Evolutionary conservation across 2,797 vertebrate genomes (phyloP).

Genomic region (Choloepus didactylus): DNA sequence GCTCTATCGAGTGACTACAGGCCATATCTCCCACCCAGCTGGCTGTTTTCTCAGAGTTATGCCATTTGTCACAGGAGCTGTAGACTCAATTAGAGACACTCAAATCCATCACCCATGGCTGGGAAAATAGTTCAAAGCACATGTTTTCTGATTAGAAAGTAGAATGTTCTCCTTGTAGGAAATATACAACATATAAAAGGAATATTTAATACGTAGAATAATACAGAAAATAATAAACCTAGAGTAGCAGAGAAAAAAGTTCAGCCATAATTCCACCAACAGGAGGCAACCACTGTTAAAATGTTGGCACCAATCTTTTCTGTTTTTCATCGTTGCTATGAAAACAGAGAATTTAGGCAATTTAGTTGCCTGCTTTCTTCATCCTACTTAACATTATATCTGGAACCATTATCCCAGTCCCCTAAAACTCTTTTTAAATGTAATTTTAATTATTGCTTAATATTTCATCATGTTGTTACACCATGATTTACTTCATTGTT

Average conservation of each 20-base stretch:
- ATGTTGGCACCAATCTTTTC: background rate
- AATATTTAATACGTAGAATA: background rate
- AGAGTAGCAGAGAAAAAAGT: background rate
- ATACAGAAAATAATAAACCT: background rate
- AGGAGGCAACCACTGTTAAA: background rate
- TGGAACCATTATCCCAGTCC: background rate
- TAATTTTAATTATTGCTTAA: background rate
- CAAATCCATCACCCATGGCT: constrained; percentile 32
- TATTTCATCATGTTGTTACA: background rate
- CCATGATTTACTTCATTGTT: background rate
- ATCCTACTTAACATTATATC: background rate
- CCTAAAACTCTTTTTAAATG: background rate
- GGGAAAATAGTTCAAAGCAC: background rate
- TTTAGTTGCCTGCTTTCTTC: background rate
- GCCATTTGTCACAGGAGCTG: constrained; percentile 59
- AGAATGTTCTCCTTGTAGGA: background rate
- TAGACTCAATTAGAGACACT: constrained; percentile 11
- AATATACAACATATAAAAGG: background rate
- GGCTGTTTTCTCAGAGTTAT: constrained; percentile 8
- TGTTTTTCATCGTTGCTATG: background rate
- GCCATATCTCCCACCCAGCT: constrained; percentile 10
- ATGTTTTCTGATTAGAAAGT: background rate
- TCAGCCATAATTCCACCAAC: background rate
- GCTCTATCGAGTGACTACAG: background rate
- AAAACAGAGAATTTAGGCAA: background rate